A percentile compares a stretch with the other conserved stretches of the same genome.
Evolutionary conservation across 2,113 vertebrate species (phyloP).

Genomic region (Geococcyx californianus): DNA sequence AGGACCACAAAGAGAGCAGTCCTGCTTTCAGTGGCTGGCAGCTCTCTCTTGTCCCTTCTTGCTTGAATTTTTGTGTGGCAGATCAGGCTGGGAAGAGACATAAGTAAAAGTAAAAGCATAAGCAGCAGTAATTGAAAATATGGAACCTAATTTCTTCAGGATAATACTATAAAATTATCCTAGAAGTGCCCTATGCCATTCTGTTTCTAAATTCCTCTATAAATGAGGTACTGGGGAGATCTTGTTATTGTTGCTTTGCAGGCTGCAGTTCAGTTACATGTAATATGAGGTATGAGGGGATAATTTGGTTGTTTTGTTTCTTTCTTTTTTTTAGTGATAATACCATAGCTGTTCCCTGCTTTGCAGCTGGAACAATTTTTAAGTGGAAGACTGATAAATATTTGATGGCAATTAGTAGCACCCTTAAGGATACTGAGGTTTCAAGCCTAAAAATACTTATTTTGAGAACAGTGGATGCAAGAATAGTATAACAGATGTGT

Average conservation of each 20-base stretch:
- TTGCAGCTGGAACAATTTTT: constrained; percentile 25
- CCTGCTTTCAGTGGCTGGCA: background rate
- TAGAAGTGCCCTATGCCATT: background rate
- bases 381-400: constrained; percentile 48
- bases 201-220: background rate
- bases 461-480: background rate
- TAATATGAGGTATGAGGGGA: background rate
- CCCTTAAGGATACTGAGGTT: background rate
- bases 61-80: fast-evolving
- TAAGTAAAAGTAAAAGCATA: background rate
- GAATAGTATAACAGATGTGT: background rate
- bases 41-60: background rate
- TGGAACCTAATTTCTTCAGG: background rate
- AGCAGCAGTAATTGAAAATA: background rate
- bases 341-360: background rate
- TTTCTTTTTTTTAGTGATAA: background rate
- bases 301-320: background rate
- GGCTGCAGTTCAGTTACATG: background rate
- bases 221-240: background rate
- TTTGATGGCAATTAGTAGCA: constrained; percentile 53
- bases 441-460: background rate
- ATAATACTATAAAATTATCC: background rate
- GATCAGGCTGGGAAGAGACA: background rate
- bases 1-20: background rate
- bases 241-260: background rate